Evolutionary conservation across 1,140 invertebrate genomes (phyloP).

Genomic region (Augochlora pura): DNA sequence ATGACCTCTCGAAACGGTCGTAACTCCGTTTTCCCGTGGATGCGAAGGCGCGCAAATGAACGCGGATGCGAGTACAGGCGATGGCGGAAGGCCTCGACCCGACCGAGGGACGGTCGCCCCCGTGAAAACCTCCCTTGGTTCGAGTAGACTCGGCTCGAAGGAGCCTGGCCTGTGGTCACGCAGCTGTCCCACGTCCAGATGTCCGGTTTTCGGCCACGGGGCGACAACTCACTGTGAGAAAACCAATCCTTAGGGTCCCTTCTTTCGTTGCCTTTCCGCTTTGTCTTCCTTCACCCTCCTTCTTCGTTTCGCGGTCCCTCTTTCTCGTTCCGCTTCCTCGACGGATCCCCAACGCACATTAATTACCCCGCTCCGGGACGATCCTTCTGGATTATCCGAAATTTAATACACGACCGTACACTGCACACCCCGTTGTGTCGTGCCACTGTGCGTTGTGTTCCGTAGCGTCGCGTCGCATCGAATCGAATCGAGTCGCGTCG

Average conservation of each 20-base stretch:
- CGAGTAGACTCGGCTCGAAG: background rate
- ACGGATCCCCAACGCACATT: slow-evolving; percentile 67
- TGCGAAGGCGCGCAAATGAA: too few relatives aligned
- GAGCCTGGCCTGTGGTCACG: slow-evolving; percentile 45
- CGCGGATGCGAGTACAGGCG: background rate
- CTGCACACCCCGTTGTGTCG: slow-evolving; percentile 47
- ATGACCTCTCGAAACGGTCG: too few relatives aligned
- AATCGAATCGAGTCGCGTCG: too few relatives aligned
- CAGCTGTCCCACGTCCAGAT: slow-evolving; percentile 75
- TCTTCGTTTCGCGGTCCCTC: slow-evolving; percentile 27
- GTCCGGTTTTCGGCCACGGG: slow-evolving; percentile 68
- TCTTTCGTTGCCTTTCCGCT: slow-evolving; percentile 51
- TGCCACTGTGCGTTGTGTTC: background rate
- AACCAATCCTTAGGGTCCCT: slow-evolving; percentile 65
- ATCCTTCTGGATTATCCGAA: slow-evolving; percentile 70
- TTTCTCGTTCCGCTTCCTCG: slow-evolving; percentile 49
- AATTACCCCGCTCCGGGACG: slow-evolving; percentile 70
- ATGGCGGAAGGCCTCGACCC: background rate
- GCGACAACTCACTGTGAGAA: slow-evolving; percentile 69
- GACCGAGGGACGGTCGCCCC: slow-evolving; percentile 34
- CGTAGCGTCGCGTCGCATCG: too few relatives aligned
- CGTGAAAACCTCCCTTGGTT: slow-evolving; percentile 38
- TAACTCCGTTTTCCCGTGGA: too few relatives aligned
- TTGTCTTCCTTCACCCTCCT: slow-evolving; percentile 55
- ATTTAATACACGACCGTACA: slow-evolving; percentile 64